Conservation (phyloP, 2,888 invertebrate genomes). For the Chaitophorus viminalis region DNA sequence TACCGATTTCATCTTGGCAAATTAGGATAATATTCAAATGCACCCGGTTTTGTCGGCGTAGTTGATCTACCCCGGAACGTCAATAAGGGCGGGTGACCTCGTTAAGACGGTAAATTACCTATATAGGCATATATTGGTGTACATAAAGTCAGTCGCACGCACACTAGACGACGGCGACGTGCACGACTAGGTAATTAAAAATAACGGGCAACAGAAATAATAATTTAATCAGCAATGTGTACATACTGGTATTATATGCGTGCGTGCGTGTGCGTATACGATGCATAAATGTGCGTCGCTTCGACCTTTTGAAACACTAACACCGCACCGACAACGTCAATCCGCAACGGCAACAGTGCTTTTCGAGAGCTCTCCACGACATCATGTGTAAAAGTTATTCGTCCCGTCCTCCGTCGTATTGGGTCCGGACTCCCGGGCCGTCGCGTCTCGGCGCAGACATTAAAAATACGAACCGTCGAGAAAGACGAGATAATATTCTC, state of each 20-base stretch:
- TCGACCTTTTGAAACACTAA: neutral
- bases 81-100: neutral
- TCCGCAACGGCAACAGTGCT: neutral
- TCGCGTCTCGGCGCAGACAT: neutral
- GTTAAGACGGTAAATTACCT: constrained; percentile 2
- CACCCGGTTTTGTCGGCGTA: neutral
- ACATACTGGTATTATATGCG: neutral
- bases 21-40: constrained; percentile 35
- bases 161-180: neutral
- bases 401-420: neutral
- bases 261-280: neutral
- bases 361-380: neutral
- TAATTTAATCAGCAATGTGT: neutral
- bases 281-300: neutral
- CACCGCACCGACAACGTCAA: neutral
- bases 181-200: neutral
- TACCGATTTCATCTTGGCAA: constrained; percentile 16
- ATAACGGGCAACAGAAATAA: neutral
- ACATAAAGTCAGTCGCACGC: neutral
- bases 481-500: no score
- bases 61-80: neutral
- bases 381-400: neutral
- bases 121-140: neutral
- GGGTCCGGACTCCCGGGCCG: no score
- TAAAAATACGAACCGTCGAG: neutral